Evolutionary conservation across 2,113 vertebrate species (phyloP), one percentile per base, ranked within the genome.

Genomic region (Neogobius melanostomus): DNA sequence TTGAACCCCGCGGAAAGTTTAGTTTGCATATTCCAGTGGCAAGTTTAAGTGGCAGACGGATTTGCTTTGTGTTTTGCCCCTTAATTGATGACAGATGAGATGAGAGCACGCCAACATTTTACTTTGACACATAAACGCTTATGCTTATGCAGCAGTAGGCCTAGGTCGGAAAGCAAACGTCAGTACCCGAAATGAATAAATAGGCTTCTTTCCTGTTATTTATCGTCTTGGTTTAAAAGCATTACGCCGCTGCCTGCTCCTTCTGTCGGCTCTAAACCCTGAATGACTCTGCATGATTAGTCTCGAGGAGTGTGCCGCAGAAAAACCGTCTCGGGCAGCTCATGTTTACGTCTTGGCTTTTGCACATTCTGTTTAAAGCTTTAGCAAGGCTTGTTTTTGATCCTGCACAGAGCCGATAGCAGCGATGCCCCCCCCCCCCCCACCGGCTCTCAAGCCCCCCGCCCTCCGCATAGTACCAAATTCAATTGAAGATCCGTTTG

Each of bases 291-390:
- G 73, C 67, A 81, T 87, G 88, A 92, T 92, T 87, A 88, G 87
- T 80, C 82, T 82, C 76, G 76, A 77, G 77, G 76, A 84, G 85
- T 48, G 68, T 77, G 84, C 78, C 77, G 81, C 83, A 87, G 82
- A 76, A 42, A 36, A 72, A 50, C 62, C 50, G 65, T 86, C 85
- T 79, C 73, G 54, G 83, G 76, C 87, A 90, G 85, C 88, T 86
- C 89, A 80, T 90, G 88, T 92, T 91, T 87, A 85, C 72, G 79
- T 90, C 87, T 71, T 87, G 80, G 89, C 88, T 91, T 92, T 90
- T 90, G 82, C 64, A 28, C 81, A 82, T 86, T 88, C 81, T 74
- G 64, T 85, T 90, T 86, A 74, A 88, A 87, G 85, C 78, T 9
- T 80, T 85, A 71, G 72, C 49, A 62, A 81, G 67, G 64, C 60